Conservation (phyloP, 1,140 invertebrate species). For the Meloidogyne hapla region DNA sequence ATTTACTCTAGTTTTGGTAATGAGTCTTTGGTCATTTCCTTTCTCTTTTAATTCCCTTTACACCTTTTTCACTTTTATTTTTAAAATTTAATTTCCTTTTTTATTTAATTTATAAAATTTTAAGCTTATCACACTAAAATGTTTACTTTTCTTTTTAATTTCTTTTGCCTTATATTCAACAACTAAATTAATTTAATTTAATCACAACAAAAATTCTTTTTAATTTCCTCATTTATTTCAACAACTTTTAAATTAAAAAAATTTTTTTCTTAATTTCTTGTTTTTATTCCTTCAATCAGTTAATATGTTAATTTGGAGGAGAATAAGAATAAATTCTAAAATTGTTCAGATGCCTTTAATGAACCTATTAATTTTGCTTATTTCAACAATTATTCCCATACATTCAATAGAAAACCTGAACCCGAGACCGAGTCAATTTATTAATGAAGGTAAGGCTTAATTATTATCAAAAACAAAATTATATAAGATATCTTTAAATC, state of each 20-base stretch:
- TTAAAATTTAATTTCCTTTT: slow-evolving; percentile 2
- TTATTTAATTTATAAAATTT: not conserved
- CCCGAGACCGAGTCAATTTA: slow-evolving; percentile 35
- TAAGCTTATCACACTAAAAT: not conserved
- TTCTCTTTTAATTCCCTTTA: not conserved
- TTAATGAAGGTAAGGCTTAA: slow-evolving; percentile 33
- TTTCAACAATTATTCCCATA: not conserved
- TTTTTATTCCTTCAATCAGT: not conserved
- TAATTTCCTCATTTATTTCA: not conserved
- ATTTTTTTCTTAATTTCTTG: not conserved
- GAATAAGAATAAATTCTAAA: not conserved
- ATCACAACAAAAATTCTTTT: not conserved
- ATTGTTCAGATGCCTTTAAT: not conserved
- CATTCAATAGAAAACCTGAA: slow-evolving; percentile 37
- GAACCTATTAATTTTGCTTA: not conserved
- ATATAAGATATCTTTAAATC: no score
- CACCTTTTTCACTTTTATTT: not conserved
- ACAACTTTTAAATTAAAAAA: not conserved
- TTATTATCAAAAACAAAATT: no score
- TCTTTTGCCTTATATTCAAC: no score
- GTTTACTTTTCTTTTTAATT: not conserved
- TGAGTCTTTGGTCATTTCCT: slow-evolving; percentile 5
- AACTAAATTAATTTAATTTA: not conserved
- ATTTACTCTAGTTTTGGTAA: not conserved
- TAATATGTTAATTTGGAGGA: not conserved